A percentile compares a stretch with the other conserved stretches of the same genome.
Conservation (phyloP, 2,113 vertebrate genomes). For the Phrynosoma platyrhinos region DNA sequence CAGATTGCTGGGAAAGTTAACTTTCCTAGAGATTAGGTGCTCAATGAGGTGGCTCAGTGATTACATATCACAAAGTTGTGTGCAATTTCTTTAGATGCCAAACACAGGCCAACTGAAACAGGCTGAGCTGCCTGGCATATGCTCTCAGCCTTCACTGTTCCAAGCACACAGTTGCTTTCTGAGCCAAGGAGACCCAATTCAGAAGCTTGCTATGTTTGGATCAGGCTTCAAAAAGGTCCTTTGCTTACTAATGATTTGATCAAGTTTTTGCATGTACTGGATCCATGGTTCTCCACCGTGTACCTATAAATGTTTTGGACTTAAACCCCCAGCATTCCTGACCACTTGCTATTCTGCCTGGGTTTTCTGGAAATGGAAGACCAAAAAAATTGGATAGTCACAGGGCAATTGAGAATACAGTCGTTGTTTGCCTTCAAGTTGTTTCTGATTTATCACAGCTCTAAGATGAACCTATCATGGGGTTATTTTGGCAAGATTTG, state of each 20-base stretch:
- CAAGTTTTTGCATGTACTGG: background rate
- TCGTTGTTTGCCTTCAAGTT: too few relatives aligned
- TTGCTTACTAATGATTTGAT: background rate
- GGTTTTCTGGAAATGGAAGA: too few relatives aligned
- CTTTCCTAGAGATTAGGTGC: conserved; percentile 71
- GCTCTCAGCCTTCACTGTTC: too few relatives aligned
- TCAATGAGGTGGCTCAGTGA: conserved; percentile 73
- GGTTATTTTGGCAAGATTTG: too few relatives aligned
- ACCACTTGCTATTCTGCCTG: too few relatives aligned
- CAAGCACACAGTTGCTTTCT: background rate
- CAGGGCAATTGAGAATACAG: too few relatives aligned
- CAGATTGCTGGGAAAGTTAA: conserved; percentile 61
- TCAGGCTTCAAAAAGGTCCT: background rate
- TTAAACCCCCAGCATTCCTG: too few relatives aligned
- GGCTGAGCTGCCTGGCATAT: conserved; percentile 60
- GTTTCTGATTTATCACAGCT: too few relatives aligned
- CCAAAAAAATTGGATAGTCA: too few relatives aligned
- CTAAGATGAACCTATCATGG: too few relatives aligned
- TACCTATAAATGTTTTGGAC: too few relatives aligned
- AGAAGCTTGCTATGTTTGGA: accelerated
- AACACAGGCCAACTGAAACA: conserved; percentile 63
- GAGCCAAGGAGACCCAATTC: conserved; percentile 1
- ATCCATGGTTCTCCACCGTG: background rate
- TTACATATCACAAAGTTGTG: conserved; percentile 73
- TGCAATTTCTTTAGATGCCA: conserved; percentile 59